Evolutionary conservation across 2,113 vertebrate species (phyloP).

Genomic region (Electrona antarctica): DNA sequence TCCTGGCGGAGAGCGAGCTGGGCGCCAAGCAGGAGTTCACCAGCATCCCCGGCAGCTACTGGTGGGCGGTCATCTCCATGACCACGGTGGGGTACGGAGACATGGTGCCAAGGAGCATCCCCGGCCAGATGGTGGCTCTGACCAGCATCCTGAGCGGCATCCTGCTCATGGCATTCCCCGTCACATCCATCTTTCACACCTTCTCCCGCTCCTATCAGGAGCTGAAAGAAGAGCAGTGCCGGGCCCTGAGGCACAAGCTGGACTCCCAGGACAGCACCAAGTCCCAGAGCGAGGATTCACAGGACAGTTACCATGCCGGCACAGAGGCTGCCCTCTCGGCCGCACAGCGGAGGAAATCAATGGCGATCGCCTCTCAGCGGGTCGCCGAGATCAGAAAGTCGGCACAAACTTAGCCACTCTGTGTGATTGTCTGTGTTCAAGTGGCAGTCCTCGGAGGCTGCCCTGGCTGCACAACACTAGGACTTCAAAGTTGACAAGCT

Average conservation of each 20-base stretch:
- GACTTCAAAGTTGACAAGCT: constrained; percentile 47
- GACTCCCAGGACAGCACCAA: constrained; percentile 82
- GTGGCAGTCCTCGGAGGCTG: constrained; percentile 10
- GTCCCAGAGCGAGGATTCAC: constrained; percentile 78
- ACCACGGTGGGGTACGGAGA: constrained; percentile 97
- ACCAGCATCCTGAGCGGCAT: constrained; percentile 97
- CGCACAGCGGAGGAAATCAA: constrained; percentile 52
- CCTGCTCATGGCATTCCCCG: constrained; percentile 95
- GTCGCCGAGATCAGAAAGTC: constrained; percentile 54
- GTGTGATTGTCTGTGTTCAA: constrained; percentile 1
- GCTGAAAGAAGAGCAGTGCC: constrained; percentile 90
- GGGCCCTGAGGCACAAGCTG: constrained; percentile 75
- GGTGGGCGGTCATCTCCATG: constrained; percentile 99
- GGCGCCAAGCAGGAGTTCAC: constrained; percentile 96
- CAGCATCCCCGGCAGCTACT: constrained; percentile 93
- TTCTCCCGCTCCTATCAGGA: constrained; percentile 95
- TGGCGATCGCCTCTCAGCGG: constrained; percentile 46
- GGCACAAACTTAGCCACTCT: constrained; percentile 44
- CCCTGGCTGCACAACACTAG: constrained; percentile 13
- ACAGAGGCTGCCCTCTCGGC: constrained; percentile 47
- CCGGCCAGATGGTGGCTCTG: constrained; percentile 94
- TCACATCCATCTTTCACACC: constrained; percentile 97
- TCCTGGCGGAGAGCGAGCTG: constrained; percentile 92
- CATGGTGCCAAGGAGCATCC: constrained; percentile 96
- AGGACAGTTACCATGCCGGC: constrained; percentile 63